Evolutionary conservation across 2,113 vertebrate species (phyloP).

Genomic region (Phylloscopus trochilus): DNA sequence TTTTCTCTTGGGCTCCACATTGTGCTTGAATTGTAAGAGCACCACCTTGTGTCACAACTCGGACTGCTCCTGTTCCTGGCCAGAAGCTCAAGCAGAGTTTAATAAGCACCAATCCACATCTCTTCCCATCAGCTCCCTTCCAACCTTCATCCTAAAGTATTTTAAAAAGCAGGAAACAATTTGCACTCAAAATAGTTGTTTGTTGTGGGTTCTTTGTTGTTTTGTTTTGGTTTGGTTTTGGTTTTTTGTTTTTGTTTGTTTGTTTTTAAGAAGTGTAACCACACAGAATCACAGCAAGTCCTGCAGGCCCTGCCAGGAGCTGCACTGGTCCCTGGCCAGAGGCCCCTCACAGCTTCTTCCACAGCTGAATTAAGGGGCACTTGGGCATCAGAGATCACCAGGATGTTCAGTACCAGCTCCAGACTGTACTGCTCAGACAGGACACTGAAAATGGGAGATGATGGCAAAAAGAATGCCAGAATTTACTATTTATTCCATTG

Average conservation of each 20-base stretch:
- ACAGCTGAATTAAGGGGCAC: not conserved
- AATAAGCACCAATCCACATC: fast-evolving
- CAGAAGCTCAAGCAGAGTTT: not conserved
- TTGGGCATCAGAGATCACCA: not conserved
- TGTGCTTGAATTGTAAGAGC: not conserved
- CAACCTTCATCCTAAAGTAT: not conserved
- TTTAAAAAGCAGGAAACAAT: not conserved
- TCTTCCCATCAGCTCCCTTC: not conserved
- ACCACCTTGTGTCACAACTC: constrained; percentile 47
- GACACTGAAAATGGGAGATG: not conserved
- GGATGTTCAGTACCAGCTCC: not conserved
- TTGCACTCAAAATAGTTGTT: not conserved
- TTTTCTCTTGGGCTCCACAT: fast-evolving
- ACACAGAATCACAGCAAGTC: not conserved
- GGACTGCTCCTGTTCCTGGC: not conserved
- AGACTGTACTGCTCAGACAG: not conserved
- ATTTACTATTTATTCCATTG: not conserved
- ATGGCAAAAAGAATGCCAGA: not conserved
- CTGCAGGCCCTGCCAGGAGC: not conserved
- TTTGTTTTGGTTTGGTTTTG: too few relatives aligned
- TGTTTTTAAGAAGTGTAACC: not conserved
- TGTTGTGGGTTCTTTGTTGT: too few relatives aligned
- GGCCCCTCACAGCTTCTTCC: not conserved
- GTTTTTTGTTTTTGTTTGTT: too few relatives aligned
- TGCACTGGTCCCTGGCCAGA: not conserved